Base-by-base conservation (phyloP, 2,797 vertebrate genomes). In the Calcarius lapponicus region DNA sequence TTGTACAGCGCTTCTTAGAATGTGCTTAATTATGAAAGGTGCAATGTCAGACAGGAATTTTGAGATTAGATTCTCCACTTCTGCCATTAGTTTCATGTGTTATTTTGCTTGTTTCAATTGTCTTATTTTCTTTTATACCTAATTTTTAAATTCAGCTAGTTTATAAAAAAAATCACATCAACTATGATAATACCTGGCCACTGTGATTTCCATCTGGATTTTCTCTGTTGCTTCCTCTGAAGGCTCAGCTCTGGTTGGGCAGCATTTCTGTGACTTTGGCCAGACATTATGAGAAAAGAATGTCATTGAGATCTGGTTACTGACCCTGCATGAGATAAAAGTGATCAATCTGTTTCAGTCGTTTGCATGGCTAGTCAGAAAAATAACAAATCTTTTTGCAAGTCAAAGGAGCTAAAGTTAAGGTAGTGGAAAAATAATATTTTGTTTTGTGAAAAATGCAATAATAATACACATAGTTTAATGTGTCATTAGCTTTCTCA, bases 401-500 rank as follows among this genome's bases (percentile, higher is more conserved):
- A 51, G 10, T 48, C 11, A 32, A 32, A 64, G 20, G 2, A 48
- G 6, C 1, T 74, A 56, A 78, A 67, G 43, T 38, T 45, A 50
- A 14, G 1, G n/a, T 58, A 20, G 7, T 4, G 79, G 58, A 87
- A 84, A 86, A 34, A 10, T 6, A 71, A 40, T 4, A 11, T 29
- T 64, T 34, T 45, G 2, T 47, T 84, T 74, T 57, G 5, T 51
- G 14, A 48, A 87, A 85, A 83, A 56, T 50, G 4, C 0, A 8
- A 26, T 20, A 1, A 26, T 20, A 1, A 7, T 20, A 38, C 17
- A 17, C 1, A 0, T 26, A 2, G 1, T 32, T 84, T 19, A 45
- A 4, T 26, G 6, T 50, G 7, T 54, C 3, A 3, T 13, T 58
- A 29, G 12, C 5, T 28, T 2, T 73, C 91, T 66, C 22, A 54